Evolutionary conservation across 2,797 vertebrate species (phyloP).

Genomic region (Chelonia mydas): DNA sequence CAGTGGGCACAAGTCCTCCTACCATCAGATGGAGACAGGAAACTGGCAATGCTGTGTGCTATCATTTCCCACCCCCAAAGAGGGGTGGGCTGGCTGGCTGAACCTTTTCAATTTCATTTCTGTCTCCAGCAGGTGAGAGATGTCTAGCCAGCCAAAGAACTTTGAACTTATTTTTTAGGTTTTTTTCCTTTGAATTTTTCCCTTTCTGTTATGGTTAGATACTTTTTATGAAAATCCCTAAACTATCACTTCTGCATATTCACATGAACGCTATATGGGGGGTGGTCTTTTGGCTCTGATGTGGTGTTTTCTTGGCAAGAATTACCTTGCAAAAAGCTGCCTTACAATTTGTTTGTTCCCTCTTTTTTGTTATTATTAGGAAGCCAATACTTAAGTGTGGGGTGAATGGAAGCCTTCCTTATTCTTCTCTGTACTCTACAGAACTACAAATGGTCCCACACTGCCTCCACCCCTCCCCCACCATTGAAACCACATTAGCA

Average conservation of each 20-base stretch:
- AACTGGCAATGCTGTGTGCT: neutral
- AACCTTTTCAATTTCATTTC: neutral
- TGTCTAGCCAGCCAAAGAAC: neutral
- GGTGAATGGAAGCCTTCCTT: neutral
- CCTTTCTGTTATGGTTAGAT: neutral
- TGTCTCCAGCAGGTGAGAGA: neutral
- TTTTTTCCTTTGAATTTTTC: neutral
- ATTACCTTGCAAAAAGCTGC: neutral
- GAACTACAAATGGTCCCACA: neutral
- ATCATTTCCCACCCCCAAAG: neutral
- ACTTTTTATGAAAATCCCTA: too few species aligned
- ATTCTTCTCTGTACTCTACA: neutral
- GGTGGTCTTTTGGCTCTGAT: neutral
- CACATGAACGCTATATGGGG: neutral
- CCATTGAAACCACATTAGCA: neutral
- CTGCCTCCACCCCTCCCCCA: neutral
- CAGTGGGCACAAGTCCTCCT: neutral
- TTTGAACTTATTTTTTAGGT: neutral
- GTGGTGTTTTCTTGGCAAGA: neutral
- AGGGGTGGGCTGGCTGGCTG: neutral
- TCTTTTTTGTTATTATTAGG: neutral
- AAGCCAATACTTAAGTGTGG: neutral
- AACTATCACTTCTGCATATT: neutral
- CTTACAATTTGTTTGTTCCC: neutral
- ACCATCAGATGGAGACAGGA: neutral